Evolutionary conservation across 2,797 vertebrate species (phyloP).

Genomic region (Coregonus sp.): DNA sequence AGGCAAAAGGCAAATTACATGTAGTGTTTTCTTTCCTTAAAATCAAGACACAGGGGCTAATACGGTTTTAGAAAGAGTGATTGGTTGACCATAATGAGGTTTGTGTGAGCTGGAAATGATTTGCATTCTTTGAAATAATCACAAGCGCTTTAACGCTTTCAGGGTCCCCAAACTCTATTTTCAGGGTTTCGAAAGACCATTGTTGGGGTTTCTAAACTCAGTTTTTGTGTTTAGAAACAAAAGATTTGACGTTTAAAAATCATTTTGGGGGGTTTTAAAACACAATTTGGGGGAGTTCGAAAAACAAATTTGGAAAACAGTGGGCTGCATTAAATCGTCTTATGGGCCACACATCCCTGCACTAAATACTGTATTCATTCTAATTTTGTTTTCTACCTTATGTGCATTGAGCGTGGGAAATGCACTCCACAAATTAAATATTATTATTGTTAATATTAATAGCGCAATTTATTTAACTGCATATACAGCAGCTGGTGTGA

Average conservation of each 20-base stretch:
- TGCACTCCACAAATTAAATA: background rate
- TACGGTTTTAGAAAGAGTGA: background rate
- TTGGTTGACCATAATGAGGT: background rate
- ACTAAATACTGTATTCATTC: background rate
- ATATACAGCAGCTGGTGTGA: constrained; percentile 45
- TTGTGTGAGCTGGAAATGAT: constrained; percentile 37
- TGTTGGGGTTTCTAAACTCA: no score
- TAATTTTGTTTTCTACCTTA: background rate
- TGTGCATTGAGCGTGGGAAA: constrained; percentile 3
- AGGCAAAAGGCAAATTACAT: no score
- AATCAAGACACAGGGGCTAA: background rate
- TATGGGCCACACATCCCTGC: no score
- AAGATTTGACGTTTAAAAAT: no score
- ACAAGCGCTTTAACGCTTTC: background rate
- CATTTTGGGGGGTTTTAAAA: no score
- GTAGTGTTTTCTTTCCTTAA: no score
- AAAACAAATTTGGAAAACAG: no score
- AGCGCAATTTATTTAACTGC: constrained; percentile 61
- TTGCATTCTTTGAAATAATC: constrained; percentile 32
- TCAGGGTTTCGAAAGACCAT: no score
- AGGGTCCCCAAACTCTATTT: background rate
- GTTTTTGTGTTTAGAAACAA: background rate
- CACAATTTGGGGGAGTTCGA: no score
- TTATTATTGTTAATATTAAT: constrained; percentile 3
- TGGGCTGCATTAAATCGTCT: no score